Conservation (phyloP, 2,797 vertebrate genomes). For the Knipowitschia caucasica region DNA sequence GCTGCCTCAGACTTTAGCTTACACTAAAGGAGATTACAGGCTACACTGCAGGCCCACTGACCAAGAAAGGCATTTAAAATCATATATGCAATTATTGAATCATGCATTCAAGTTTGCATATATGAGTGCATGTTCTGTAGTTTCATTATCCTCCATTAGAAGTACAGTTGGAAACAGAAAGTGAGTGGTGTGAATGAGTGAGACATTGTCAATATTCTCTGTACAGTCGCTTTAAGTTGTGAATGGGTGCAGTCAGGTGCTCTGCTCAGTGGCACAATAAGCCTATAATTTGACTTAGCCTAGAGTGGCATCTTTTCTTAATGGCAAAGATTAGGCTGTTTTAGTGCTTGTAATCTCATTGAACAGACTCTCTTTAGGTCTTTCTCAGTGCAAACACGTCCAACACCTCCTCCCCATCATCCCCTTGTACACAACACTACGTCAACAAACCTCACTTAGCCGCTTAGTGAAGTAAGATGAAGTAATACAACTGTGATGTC, state of each 20-base stretch:
- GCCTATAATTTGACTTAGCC: constrained; percentile 64
- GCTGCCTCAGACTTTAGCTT: constrained; percentile 40
- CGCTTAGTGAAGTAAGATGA: neutral
- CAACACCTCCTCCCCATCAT: constrained; percentile 9
- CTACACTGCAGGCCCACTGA: constrained; percentile 18
- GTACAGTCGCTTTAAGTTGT: neutral
- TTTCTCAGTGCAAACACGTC: constrained; percentile 15
- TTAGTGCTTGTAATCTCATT: constrained; percentile 70
- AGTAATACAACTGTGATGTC: neutral
- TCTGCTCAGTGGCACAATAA: constrained; percentile 45
- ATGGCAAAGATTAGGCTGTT: constrained; percentile 71
- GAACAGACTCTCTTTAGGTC: constrained; percentile 61
- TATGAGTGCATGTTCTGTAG: too few species aligned
- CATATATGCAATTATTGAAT: neutral
- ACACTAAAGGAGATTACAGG: constrained; percentile 56
- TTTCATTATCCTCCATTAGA: neutral
- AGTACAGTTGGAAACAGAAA: neutral
- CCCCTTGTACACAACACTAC: neutral
- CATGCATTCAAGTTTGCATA: constrained; percentile 2
- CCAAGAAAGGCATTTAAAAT: neutral
- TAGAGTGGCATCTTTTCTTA: constrained; percentile 61
- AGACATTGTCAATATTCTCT: neutral
- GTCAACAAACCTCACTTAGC: neutral
- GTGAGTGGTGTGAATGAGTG: neutral
- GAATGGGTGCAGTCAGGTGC: constrained; percentile 43